Evolutionary conservation across 2,888 invertebrate genomes (phyloP).

Genomic region (Coelogynopora nodosa): DNA sequence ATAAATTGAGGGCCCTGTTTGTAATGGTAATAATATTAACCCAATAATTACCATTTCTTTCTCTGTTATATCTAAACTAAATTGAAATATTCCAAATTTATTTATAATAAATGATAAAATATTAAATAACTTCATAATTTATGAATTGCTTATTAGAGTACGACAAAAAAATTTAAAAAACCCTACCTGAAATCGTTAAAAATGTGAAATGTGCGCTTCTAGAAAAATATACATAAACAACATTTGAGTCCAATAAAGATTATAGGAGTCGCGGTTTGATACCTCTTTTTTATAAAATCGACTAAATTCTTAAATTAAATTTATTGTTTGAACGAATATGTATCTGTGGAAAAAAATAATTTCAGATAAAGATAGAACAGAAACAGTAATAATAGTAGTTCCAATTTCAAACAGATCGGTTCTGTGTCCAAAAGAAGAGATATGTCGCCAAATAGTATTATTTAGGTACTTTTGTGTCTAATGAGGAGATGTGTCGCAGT

Average conservation of each 20-base stretch:
- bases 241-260: neutral
- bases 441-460: neutral
- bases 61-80: neutral
- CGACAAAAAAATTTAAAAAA: neutral
- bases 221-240: neutral
- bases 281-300: neutral
- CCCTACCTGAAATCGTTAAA: neutral
- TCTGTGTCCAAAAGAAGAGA: neutral
- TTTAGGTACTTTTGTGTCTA: neutral
- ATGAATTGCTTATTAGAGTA: neutral
- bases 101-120: neutral
- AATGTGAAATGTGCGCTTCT: neutral
- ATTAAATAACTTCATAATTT: neutral
- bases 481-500: neutral
- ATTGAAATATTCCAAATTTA: neutral
- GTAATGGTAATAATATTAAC: no score
- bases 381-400: neutral
- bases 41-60: no score
- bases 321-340: neutral
- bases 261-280: neutral
- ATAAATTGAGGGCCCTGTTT: no score
- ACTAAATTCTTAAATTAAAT: neutral
- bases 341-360: neutral
- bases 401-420: neutral
- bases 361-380: neutral